phyloP scores from a whole-genome alignment of 2,113 vertebrate species.

The Coturnix japonica region DNA sequence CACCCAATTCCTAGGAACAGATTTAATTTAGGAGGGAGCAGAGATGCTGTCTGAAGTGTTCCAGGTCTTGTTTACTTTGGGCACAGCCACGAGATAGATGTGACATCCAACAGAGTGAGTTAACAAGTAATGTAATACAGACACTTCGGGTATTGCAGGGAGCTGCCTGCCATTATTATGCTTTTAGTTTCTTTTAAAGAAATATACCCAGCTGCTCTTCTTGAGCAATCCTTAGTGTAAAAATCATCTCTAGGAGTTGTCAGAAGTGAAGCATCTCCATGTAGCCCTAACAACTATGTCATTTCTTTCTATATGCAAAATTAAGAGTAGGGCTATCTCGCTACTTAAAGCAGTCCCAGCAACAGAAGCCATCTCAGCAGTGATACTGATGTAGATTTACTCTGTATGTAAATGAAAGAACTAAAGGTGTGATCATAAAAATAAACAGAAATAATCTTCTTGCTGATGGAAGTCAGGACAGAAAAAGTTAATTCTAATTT shows the following conservation, averaged over 20 bases:
- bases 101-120: not conserved
- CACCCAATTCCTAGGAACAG: not conserved
- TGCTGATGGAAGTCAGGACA: not conserved
- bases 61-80: not conserved
- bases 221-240: not conserved
- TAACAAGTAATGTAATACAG: not conserved
- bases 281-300: not conserved
- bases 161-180: not conserved
- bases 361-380: constrained; percentile 35
- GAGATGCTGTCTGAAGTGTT: not conserved
- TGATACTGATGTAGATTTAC: constrained; percentile 10
- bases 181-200: not conserved
- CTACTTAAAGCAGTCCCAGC: constrained; percentile 10
- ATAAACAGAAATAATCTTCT: not conserved
- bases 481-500: not conserved
- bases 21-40: not conserved
- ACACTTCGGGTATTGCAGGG: not conserved
- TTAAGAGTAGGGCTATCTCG: constrained; percentile 3
- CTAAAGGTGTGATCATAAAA: constrained; percentile 18
- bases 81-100: not conserved
- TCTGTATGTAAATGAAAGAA: constrained; percentile 16
- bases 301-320: constrained; percentile 1
- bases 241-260: not conserved
- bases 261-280: not conserved
- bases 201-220: not conserved